Evolutionary conservation across 2,888 invertebrate species (phyloP), one percentile per base, ranked within the genome.

Genomic region (Apamea monoglypha): DNA sequence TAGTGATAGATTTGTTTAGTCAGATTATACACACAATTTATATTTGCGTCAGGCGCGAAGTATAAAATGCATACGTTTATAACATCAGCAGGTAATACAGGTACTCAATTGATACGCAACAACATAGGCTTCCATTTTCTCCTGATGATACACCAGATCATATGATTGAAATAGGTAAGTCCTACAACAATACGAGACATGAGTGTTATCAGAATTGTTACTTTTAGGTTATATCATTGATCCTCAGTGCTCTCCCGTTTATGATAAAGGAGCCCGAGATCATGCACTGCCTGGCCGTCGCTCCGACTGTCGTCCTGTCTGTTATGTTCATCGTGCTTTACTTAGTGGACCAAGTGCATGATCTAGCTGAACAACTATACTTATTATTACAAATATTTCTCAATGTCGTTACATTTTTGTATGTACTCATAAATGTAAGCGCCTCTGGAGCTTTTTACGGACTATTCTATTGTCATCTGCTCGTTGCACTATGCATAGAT

Each of bases 181-280:
- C 44, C 64, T 61, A 70, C 74, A 81, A 73, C 71, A 79, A 18
- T 61, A 74, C 73, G 70, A 85, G 85, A 56, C 86, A 84, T 80
- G 86, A 92, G 87, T 91, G 91, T 92, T 91, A 91, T 88, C 82
- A 91, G 87, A 88, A 89, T 93, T 92, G 92, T 96, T 95, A 92
- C 92, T 96, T 96, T 95, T 96, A 96, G 96, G 96, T 96, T 89
- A 92, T 96, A 91, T 94, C 96, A 89, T 87, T 96, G 94, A 89
- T 95, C 88, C 95, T 96, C 89, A 96, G 96, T 96, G 88, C 95
- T 89, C 89, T 95, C 82, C 96, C 96, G 87, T 95, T 95, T 90
- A 82, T 94, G 83, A 87, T 96, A 91, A 85, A 81, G 81, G 93
- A 92, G 70, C 91, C 94, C 73, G 92, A 92, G 72, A 83, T 90